Conservation (phyloP, 2,113 vertebrate species). For the Ageneiosus marmoratus region DNA sequence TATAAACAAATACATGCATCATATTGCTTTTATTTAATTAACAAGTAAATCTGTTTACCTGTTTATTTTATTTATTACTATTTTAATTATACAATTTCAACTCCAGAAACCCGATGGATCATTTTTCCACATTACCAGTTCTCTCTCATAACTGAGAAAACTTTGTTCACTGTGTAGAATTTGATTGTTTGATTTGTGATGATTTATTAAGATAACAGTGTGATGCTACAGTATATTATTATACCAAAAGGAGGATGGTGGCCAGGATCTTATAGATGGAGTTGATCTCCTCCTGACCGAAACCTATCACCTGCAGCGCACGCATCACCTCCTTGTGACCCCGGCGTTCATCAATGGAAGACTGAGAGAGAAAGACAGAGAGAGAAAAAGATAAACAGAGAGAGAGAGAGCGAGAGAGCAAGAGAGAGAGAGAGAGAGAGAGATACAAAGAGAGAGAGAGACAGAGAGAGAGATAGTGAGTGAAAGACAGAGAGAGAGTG, state of each 20-base stretch:
- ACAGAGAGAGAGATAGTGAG: no score
- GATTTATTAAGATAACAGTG: not conserved
- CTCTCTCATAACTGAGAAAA: not conserved
- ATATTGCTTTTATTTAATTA: not conserved
- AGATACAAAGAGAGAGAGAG: no score
- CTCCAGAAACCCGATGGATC: not conserved
- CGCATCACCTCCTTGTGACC: constrained; percentile 74
- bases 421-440: no score
- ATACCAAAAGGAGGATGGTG: constrained; percentile 84
- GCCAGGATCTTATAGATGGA: constrained; percentile 81
- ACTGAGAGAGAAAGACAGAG: constrained; percentile 53
- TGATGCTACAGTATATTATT: not conserved
- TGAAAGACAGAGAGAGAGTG: no score
- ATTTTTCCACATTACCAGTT: no score
- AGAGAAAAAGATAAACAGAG: not conserved
- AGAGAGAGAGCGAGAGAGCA: no score
- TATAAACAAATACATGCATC: no score
- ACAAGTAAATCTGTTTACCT: not conserved
- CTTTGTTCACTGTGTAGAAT: not conserved
- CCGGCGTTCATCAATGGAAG: constrained; percentile 69
- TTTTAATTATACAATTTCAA: not conserved
- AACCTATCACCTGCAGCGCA: constrained; percentile 84
- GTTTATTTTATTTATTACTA: no score
- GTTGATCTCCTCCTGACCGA: constrained; percentile 75
- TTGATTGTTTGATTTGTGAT: not conserved